Base-by-base conservation (phyloP, 2,113 vertebrate species). In the Pterocles orientalis region DNA sequence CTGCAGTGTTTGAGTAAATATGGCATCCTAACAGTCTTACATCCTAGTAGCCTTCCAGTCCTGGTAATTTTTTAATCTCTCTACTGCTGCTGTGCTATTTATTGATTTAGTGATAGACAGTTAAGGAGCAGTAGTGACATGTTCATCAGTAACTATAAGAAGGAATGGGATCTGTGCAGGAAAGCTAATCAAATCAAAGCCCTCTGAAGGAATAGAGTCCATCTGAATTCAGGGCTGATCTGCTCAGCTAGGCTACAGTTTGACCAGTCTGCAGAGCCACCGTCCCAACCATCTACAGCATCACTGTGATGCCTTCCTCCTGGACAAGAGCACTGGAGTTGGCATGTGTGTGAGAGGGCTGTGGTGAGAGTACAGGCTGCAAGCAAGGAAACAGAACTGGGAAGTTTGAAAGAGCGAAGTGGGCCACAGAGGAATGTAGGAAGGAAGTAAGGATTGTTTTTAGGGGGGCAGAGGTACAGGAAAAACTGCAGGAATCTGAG, bases 381-480 rank as follows among this genome's bases (percentile, higher is more conserved):
- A 87, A 76, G 19, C 25, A 75, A 33, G 7, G 20, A 79, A 82
- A 79, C 10, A 50, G 20, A 69, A 47, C 7, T 21, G 34, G 24
- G 9, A 82, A 68, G 25, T 48, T 6, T 75, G 36, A 85, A 60
- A 58, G 60, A 64, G 23, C 21, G 18, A 90, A 82, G 29, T 1
- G 2, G 5, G 6, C 0, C 5, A 47, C 0, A 1, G 15, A 62
- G 5, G 31, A 73, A 60, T 15, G 26, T 23, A 13, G 26, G 16
- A 87, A 75, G 24, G 39, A 57, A 57, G 28, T 10, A 65, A 88
- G 24, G 12, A 8, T 45, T 64, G 3, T 66, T 50, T 33, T 50
- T 36, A 50, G 33, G 7, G 54, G 19, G 43, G 10, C 23, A 86
- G 21, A 81, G 23, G 5, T 69, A 28, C 2, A 72, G 57, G 33